Evolutionary conservation across 2,888 invertebrate species (phyloP), one percentile per base, ranked within the genome.

Genomic region (Blomia tropicalis): DNA sequence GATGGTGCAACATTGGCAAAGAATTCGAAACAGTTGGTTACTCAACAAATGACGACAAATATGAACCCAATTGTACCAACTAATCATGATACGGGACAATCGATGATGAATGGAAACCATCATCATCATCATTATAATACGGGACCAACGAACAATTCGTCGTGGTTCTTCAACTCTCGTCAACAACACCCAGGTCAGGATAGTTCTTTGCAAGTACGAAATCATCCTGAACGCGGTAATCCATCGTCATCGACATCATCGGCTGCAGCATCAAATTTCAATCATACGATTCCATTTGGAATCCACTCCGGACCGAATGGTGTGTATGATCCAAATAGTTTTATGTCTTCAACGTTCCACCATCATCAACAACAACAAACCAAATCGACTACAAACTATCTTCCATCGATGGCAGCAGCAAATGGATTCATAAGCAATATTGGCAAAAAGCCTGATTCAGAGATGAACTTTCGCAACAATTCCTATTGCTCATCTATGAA

Each of bases 381-480:
- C n/a, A 61, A 61, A 53, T 51, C 61, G n/a, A n/a, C n/a, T n/a
- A n/a, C n/a, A 19, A 30, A 32, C 1, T 61, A 61, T 25, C 53
- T 61, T 19, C 61, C 61, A n/a, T 19, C 61, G 25, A 32, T 53
- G n/a, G 61, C 54, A 23, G 54, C 53, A 25, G 60, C 51, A 53
- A 27, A 51, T 7, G 53, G 53, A 23, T 61, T 61, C 30, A 53
- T 56, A 32, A 53, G 53, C 44, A 29, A 25, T 11, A 59, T 59
- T 30, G 47, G 47, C 22, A 61, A 61, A 30, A 47, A 47, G 22
- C 51, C 51, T 22, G 51, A 47, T 7, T 14, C 56, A 2, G 56
- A 61, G 32, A 61, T 61, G 61, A 61, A 61, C 23, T 56, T 56
- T 23, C n/a, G 56, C 14, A 61, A 56, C 25, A 53, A 51, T 29